A percentile compares a stretch with the other conserved stretches of the same genome.
Evolutionary conservation across 2,113 vertebrate genomes (phyloP).

Genomic region (Perca schrenkii): DNA sequence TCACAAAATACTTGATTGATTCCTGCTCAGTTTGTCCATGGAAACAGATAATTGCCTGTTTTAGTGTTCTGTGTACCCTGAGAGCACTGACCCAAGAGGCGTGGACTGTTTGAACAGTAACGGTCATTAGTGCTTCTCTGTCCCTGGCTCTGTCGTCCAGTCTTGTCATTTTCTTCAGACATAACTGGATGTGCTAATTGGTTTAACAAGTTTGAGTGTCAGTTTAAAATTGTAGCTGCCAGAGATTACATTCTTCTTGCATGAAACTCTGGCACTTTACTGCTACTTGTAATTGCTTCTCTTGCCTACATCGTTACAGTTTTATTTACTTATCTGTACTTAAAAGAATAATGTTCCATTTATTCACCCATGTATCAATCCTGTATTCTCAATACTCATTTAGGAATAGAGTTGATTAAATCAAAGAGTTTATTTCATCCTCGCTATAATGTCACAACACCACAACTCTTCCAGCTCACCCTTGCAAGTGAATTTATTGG

Average conservation of each 20-base stretch:
- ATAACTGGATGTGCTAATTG: conserved; percentile 56
- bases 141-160: conserved; percentile 37
- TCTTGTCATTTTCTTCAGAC: conserved; percentile 40
- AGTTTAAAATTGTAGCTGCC: conserved; percentile 45
- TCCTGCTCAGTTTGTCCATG: conserved; percentile 28
- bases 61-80: conserved; percentile 22
- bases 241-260: conserved; percentile 23
- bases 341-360: not conserved
- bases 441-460: not conserved
- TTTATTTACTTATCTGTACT: conserved; percentile 16
- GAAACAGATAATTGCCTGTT: conserved; percentile 63
- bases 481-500: conserved; percentile 46
- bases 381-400: not conserved
- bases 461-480: not conserved
- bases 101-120: conserved; percentile 28
- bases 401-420: conserved; percentile 16
- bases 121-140: conserved; percentile 54
- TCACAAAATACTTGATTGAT: conserved; percentile 47
- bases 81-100: conserved; percentile 28
- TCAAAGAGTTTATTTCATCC: not conserved
- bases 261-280: conserved; percentile 6
- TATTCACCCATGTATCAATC: not conserved
- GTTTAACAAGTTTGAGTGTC: conserved; percentile 60
- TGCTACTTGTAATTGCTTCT: not conserved
- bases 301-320: conserved; percentile 5